phyloP scores from a whole-genome alignment of 2,113 vertebrate genomes.

The Macquaria ambigua region DNA sequence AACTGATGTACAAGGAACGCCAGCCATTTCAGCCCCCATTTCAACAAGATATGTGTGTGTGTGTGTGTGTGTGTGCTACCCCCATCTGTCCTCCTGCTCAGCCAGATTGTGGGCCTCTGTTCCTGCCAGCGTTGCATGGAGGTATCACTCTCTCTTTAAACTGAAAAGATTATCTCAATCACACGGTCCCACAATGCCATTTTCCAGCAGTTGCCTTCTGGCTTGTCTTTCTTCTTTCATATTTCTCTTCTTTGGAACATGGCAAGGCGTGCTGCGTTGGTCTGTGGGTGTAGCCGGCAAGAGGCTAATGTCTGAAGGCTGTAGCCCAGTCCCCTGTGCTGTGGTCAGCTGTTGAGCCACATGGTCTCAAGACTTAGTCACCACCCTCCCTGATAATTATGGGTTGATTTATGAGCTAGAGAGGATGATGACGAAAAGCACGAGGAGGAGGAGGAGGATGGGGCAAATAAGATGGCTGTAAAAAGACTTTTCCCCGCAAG shows the following conservation, averaged over 20 bases:
- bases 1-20: conserved; percentile 54
- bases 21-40: conserved; percentile 27
- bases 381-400: conserved; percentile 63
- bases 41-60: conserved; percentile 29
- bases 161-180: conserved; percentile 24
- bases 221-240: not conserved
- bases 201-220: conserved; percentile 27
- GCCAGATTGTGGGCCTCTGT: conserved; percentile 52
- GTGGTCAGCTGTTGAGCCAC: conserved; percentile 72
- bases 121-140: conserved; percentile 32
- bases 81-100: conserved; percentile 64
- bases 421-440: conserved; percentile 9
- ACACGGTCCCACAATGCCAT: conserved; percentile 1
- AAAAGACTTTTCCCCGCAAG: conserved; percentile 23
- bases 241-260: not conserved
- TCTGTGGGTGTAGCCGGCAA: conserved; percentile 19
- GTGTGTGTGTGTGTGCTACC: conserved; percentile 18
- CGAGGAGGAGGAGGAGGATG: not conserved
- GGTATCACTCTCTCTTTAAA: conserved; percentile 48
- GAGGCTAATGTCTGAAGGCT: conserved; percentile 16
- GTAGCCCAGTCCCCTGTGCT: conserved; percentile 51
- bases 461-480: conserved; percentile 8
- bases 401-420: conserved; percentile 62
- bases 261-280: not conserved
- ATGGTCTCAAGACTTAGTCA: conserved; percentile 55